A percentile compares a stretch with the other conserved stretches of the same genome.
These are phyloP conservation scores for Promerops cafer DNA, from an alignment of 2,113 vertebrate species.

Conservation along the genomic window DNA sequence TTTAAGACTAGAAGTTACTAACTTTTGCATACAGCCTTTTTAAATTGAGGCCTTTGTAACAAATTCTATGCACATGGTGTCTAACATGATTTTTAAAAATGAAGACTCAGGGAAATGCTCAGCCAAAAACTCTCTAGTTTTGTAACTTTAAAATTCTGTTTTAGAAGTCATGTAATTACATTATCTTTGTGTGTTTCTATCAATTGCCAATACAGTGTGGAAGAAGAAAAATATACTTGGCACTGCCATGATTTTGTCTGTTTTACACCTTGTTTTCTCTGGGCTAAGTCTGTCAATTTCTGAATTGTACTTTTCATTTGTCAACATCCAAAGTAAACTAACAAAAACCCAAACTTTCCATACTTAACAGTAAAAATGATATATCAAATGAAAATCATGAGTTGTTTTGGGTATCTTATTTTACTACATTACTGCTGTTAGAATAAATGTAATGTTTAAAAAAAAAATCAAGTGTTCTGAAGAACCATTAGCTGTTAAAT, in stretches of 20 bases:
- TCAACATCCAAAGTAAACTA: background rate
- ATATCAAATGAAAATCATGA: background rate
- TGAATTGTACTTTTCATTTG: background rate
- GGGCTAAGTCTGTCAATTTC: background rate
- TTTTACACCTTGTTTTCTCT: background rate
- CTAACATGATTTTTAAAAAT: slow-evolving; percentile 17
- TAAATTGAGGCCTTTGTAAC: background rate
- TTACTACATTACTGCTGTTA: background rate
- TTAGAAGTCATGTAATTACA: background rate
- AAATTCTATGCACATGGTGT: background rate
- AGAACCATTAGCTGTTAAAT: background rate
- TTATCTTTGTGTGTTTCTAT: slow-evolving; percentile 24
- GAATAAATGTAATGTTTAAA: background rate
- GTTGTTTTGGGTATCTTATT: background rate
- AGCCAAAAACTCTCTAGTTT: slow-evolving; percentile 60
- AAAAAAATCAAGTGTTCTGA: background rate
- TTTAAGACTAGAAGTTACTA: background rate
- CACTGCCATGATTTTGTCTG: background rate
- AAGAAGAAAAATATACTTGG: slow-evolving; percentile 1
- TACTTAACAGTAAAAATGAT: background rate
- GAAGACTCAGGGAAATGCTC: slow-evolving; percentile 72
- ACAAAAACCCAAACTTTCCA: background rate
- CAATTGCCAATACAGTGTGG: background rate
- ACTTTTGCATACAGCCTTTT: background rate
- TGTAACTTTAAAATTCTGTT: background rate